Base-by-base conservation (phyloP, 2,113 vertebrate genomes). In the Nycticorax nycticorax region DNA sequence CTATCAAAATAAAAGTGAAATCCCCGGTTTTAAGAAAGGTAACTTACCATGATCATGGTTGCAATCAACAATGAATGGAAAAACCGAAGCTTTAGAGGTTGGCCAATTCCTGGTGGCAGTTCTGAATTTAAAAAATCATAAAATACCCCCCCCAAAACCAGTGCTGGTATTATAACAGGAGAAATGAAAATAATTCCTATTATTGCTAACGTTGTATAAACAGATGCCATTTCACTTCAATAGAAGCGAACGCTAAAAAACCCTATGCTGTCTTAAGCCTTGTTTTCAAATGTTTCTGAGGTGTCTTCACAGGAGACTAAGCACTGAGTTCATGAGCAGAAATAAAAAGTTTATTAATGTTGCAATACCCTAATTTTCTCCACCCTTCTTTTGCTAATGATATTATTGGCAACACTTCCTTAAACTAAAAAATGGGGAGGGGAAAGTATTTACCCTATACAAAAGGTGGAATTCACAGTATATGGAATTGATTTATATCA, bases 361-460 rank as follows among this genome's bases (percentile, higher is more conserved):
- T 95, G 96, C 96, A 96, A 97, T 89, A 72, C 69, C 66, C 32
- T 78, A 76, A 81, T 94, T 75, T 84, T 91, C 95, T 95, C 97
- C 97, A 92, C 96, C 95, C 97, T 78, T 90, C 63, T 81, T 83
- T 81, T 85, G 64, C 48, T 84, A 91, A 94, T 94, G 88, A 60
- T 81, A 52, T 1, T 90, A 77, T 20, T 92, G 39, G 9, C 64
- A 84, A 47, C 43, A 43, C 33, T 30, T 60, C 7, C 11, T 41
- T 28, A 13, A 3, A 14, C 4, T 41, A 6, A 66, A 55, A 33
- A 64, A 43, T 26, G 22, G 18, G 32, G 43, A 69, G 32, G 12
- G 59, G 53, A 39, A 47, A 53, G 18, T 13, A 55, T 67, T 45
- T 45, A 57, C 33, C 18, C 21, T 74, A 79, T 71, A 17, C 50